Evolutionary conservation across 2,888 invertebrate genomes (phyloP).

Genomic region (Operophtera brumata): DNA sequence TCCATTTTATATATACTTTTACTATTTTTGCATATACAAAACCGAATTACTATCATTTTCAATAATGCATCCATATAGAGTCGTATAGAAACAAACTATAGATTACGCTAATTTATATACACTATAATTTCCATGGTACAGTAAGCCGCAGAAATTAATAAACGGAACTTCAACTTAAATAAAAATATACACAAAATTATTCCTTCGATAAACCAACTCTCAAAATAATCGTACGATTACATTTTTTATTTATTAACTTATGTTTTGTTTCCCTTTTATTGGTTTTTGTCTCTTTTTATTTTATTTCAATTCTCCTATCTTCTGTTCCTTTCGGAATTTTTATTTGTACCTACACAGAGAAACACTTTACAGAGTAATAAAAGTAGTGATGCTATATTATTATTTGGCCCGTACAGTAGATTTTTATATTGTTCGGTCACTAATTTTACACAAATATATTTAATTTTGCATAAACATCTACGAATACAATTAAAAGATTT

Average conservation of each 20-base stretch:
- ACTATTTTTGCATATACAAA: constrained; percentile 71
- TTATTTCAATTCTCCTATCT: constrained; percentile 67
- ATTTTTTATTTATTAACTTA: constrained; percentile 40
- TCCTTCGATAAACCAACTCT: constrained; percentile 34
- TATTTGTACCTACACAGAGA: constrained; percentile 78
- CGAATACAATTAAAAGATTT: constrained; percentile 6
- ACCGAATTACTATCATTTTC: constrained; percentile 65
- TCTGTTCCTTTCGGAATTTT: constrained; percentile 63
- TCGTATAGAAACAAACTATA: constrained; percentile 58
- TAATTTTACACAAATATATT: constrained; percentile 47
- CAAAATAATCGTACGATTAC: constrained; percentile 49
- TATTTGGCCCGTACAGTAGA: constrained; percentile 73
- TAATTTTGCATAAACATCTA: neutral
- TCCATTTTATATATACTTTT: constrained; percentile 73
- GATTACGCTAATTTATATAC: constrained; percentile 60
- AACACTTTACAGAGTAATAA: constrained; percentile 76
- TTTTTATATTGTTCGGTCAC: constrained; percentile 62
- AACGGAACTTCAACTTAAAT: constrained; percentile 37
- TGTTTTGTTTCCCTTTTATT: constrained; percentile 47
- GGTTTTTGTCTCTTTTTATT: constrained; percentile 52
- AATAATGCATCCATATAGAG: constrained; percentile 69
- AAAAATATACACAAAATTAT: constrained; percentile 40
- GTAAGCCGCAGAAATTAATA: constrained; percentile 57
- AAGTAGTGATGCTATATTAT: constrained; percentile 70
- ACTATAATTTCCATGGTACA: constrained; percentile 58